These are phyloP conservation scores for Enteromius mattozi DNA, from an alignment of 2,797 vertebrate genomes.

Conservation along the genomic window DNA sequence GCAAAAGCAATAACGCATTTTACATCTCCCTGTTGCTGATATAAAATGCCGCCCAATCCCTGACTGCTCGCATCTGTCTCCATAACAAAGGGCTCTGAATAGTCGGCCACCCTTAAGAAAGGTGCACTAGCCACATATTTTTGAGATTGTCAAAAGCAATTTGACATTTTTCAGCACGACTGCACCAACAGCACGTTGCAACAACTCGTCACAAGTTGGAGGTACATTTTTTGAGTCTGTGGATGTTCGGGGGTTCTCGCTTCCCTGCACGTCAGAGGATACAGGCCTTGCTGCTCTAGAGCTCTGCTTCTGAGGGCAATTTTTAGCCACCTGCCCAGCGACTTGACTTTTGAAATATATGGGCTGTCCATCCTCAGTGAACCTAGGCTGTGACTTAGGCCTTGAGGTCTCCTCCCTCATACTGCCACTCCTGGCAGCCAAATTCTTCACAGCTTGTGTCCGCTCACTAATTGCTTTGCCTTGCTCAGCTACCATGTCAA, in stretches of 20 bases:
- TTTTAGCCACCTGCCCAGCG: constrained; percentile 14
- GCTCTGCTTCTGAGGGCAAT: background rate
- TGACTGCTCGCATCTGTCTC: background rate
- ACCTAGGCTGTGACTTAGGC: background rate
- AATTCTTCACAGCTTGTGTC: constrained; percentile 3
- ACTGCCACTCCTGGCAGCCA: background rate
- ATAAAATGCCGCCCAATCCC: background rate
- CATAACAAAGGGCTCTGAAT: background rate
- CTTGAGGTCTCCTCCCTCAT: background rate
- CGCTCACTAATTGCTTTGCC: constrained; percentile 35
- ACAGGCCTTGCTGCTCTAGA: background rate
- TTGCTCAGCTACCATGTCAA: constrained; percentile 35
- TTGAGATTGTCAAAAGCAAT: background rate
- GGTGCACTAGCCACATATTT: background rate
- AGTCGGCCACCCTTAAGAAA: background rate
- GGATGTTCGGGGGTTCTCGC: background rate
- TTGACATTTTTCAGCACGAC: background rate
- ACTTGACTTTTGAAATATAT: constrained; percentile 42
- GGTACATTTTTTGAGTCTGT: background rate
- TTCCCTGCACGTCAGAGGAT: background rate
- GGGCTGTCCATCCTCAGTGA: constrained; percentile 32
- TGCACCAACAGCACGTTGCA: constrained; percentile 36
- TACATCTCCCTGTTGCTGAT: background rate
- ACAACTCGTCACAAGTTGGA: background rate
- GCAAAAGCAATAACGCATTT: background rate